phyloP scores from a whole-genome alignment of 2,113 vertebrate genomes.

The Otis tarda region DNA sequence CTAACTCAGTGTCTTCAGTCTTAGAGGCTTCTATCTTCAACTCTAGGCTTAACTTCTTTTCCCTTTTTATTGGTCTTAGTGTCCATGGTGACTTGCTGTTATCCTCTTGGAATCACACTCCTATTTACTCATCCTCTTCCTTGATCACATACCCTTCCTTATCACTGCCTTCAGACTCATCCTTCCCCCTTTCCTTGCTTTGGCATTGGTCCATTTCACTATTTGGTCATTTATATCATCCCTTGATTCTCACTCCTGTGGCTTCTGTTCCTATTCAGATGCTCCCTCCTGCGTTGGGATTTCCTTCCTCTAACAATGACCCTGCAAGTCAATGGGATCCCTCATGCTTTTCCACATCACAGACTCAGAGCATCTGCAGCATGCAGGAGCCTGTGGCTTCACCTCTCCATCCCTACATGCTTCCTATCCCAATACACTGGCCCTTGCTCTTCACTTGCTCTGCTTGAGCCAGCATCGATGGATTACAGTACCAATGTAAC shows the following conservation, averaged over 20 bases:
- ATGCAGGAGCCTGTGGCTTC: neutral
- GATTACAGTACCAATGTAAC: neutral
- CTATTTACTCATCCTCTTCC: neutral
- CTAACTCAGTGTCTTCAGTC: neutral
- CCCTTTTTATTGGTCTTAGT: neutral
- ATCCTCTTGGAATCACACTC: neutral
- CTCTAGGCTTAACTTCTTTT: neutral
- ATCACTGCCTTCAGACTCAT: neutral
- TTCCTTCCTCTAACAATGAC: neutral
- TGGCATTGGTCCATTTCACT: neutral
- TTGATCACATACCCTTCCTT: neutral
- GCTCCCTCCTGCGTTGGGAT: neutral
- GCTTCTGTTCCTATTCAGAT: neutral
- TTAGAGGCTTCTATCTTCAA: neutral
- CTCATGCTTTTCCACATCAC: neutral
- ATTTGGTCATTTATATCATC: neutral
- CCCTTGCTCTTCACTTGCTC: neutral
- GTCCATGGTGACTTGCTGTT: neutral
- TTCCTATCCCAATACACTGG: neutral
- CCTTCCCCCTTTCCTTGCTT: neutral
- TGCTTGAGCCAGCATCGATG: neutral
- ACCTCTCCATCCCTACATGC: neutral
- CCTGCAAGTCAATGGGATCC: neutral
- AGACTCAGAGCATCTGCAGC: neutral
- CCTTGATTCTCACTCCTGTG: neutral